A percentile compares a stretch with the other conserved stretches of the same genome.
Evolutionary conservation across 2,888 invertebrate species (phyloP).

Genomic region (Euspilapteryx auroguttella): DNA sequence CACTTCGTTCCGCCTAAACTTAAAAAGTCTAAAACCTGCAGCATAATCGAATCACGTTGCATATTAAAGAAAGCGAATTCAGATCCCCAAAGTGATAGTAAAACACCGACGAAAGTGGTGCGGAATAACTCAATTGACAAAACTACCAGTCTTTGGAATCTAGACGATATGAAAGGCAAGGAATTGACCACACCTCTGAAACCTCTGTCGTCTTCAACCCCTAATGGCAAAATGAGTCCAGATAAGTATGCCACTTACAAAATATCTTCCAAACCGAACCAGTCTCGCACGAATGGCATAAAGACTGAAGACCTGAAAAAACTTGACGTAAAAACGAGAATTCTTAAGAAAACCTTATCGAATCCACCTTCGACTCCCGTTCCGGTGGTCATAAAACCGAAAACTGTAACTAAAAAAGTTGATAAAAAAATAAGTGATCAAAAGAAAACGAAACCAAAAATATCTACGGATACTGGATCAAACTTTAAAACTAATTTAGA

Average conservation of each 20-base stretch:
- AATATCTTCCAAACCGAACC: slow-evolving; percentile 36
- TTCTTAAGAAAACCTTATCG: slow-evolving; percentile 54
- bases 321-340: slow-evolving; percentile 56
- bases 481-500: slow-evolving; percentile 33
- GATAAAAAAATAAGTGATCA: slow-evolving; percentile 41
- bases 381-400: slow-evolving; percentile 46
- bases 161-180: slow-evolving; percentile 59
- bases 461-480: slow-evolving; percentile 35
- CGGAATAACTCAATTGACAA: slow-evolving; percentile 53
- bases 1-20: slow-evolving; percentile 56
- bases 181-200: slow-evolving; percentile 40
- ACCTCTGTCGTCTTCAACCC: slow-evolving; percentile 26
- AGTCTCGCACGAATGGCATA: slow-evolving; percentile 32
- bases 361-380: slow-evolving; percentile 54
- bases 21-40: slow-evolving; percentile 71
- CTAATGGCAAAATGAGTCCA: slow-evolving; percentile 39
- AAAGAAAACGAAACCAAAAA: slow-evolving; percentile 44
- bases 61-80: slow-evolving; percentile 64
- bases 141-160: slow-evolving; percentile 63
- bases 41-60: slow-evolving; percentile 70
- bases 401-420: slow-evolving; percentile 35
- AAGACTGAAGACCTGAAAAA: slow-evolving; percentile 50
- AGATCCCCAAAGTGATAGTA: slow-evolving; percentile 33
- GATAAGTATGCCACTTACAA: slow-evolving; percentile 57
- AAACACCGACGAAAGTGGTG: slow-evolving; percentile 30